Evolutionary conservation across 2,113 vertebrate genomes (phyloP).

Genomic region (Heterotilapia buettikoferi): DNA sequence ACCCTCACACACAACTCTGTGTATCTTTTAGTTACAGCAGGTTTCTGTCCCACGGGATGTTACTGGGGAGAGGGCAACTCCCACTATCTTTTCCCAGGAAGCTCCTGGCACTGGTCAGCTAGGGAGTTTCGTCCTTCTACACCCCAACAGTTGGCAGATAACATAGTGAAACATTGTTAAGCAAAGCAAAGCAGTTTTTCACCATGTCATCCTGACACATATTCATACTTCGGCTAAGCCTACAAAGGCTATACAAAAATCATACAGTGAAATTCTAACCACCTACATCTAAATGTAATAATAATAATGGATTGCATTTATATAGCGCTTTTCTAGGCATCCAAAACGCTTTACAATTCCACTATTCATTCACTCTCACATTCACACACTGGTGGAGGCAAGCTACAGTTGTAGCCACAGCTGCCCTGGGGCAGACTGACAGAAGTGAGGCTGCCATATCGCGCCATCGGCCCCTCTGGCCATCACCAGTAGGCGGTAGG

Average conservation of each 20-base stretch:
- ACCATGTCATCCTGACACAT: background rate
- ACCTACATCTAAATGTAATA: background rate
- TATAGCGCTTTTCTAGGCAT: background rate
- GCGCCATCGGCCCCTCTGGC: rapidly evolving
- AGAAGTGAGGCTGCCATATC: rapidly evolving
- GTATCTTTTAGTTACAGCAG: background rate
- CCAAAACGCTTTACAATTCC: background rate
- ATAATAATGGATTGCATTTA: background rate
- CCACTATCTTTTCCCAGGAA: background rate
- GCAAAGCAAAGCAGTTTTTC: background rate
- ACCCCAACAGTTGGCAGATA: background rate
- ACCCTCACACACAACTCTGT: background rate
- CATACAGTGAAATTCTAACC: background rate
- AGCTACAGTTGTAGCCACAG: background rate
- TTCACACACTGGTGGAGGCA: background rate
- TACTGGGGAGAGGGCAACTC: background rate
- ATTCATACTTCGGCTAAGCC: background rate
- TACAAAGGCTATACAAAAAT: background rate
- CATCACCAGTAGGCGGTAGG: background rate
- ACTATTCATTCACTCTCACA: background rate
- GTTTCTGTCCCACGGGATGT: background rate
- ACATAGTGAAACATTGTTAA: background rate
- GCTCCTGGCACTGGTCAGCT: background rate
- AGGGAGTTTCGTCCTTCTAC: background rate
- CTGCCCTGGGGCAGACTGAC: background rate